Percentiles rank a stretch among this genome's conserved stretches.
These are phyloP conservation scores for Drosophila eugracilis DNA, from an alignment of 1,140 invertebrate species.

Conservation along the genomic window DNA sequence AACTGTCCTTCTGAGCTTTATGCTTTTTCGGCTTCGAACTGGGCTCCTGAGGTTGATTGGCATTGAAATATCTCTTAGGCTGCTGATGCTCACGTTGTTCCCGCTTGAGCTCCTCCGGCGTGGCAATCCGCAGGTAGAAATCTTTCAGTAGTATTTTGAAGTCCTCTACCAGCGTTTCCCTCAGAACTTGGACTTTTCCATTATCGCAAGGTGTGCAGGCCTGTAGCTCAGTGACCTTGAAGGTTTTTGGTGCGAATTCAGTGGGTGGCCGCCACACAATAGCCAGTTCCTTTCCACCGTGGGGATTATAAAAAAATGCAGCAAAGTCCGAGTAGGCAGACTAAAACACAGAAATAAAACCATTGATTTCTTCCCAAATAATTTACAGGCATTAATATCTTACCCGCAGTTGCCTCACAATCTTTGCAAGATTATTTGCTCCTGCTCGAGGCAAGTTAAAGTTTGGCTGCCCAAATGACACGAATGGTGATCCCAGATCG, in stretches of 20 bases:
- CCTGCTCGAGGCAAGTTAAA: conserved; percentile 89
- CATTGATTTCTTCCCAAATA: no score
- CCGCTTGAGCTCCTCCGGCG: conserved; percentile 46
- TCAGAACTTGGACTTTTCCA: conserved; percentile 54
- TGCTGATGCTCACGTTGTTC: conserved; percentile 42
- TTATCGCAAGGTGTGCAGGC: conserved; percentile 68
- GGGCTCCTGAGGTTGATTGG: neutral
- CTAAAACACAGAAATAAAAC: conserved; percentile 85
- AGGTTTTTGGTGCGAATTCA: conserved; percentile 87
- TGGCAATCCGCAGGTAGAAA: conserved; percentile 64
- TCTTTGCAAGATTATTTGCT: conserved; percentile 91
- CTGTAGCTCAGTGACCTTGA: conserved; percentile 88
- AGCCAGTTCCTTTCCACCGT: conserved; percentile 92
- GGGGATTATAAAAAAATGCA: conserved; percentile 94
- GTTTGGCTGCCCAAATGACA: conserved; percentile 78
- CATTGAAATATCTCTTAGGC: conserved; percentile 60
- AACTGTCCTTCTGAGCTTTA: neutral
- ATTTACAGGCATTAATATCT: conserved; percentile 39
- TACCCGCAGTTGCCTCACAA: conserved; percentile 91
- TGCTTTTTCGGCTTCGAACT: conserved; percentile 27
- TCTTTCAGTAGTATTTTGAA: conserved; percentile 87
- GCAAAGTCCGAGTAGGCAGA: conserved; percentile 91
- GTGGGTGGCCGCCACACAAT: conserved; percentile 92
- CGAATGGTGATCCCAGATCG: conserved; percentile 75
- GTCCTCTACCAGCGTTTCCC: conserved; percentile 90